Evolutionary conservation across 2,797 vertebrate species (phyloP).

Genomic region (Morelia viridis): DNA sequence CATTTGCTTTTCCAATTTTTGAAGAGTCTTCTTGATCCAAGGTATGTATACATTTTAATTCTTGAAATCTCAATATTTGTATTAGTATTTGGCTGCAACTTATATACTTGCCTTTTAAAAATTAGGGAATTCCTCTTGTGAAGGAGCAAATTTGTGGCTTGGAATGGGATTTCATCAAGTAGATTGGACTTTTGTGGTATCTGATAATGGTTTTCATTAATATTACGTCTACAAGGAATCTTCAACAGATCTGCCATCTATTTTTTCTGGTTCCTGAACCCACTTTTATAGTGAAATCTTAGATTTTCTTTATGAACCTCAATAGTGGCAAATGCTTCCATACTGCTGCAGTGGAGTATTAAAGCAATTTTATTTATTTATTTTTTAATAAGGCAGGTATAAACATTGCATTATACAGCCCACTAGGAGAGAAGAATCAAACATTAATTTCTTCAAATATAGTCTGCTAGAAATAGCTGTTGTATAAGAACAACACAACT

Average conservation of each 20-base stretch:
- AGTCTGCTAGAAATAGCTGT: neutral
- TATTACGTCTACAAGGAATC: neutral
- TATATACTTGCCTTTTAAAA: neutral
- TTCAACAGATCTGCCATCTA: neutral
- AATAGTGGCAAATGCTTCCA: neutral
- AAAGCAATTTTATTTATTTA: neutral
- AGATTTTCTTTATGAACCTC: neutral
- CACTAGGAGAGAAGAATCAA: neutral
- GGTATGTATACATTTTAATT: slow-evolving; percentile 69
- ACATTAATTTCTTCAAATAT: neutral
- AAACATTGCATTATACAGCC: neutral
- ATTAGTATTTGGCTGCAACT: slow-evolving; percentile 15
- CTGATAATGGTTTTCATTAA: neutral
- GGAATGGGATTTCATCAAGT: neutral
- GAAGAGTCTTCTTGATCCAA: slow-evolving; percentile 80
- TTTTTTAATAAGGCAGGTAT: neutral
- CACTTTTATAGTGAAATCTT: neutral
- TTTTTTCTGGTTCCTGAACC: neutral
- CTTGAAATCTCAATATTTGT: neutral
- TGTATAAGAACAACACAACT: neutral
- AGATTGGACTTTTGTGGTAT: neutral
- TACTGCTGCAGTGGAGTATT: neutral
- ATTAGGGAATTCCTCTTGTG: neutral
- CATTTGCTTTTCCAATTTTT: slow-evolving; percentile 83
- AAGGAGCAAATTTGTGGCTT: neutral